Evolutionary conservation across 2,888 invertebrate genomes (phyloP).

Genomic region (Ditula angustiorana): DNA sequence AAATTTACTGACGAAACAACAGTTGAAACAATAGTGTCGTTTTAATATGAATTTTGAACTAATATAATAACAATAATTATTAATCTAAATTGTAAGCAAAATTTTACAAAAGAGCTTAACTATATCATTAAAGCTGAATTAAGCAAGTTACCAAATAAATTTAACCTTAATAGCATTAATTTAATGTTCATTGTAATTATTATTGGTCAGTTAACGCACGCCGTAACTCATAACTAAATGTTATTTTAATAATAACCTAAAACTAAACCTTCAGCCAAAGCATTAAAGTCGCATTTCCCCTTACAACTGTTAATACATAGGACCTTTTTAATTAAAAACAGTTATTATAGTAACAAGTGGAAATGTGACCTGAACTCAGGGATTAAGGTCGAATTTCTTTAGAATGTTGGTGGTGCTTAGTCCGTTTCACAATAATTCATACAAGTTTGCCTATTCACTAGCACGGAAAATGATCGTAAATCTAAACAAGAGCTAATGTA

Average conservation of each 20-base stretch:
- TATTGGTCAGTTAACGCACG: constrained; percentile 30
- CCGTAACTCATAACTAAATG: constrained; percentile 14
- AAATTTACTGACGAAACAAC: no score
- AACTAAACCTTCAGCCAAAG: neutral
- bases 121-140: neutral
- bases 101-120: no score
- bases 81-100: no score
- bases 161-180: constrained; percentile 22
- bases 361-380: neutral
- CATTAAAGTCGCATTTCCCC: neutral
- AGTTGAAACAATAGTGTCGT: no score
- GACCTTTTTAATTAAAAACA: neutral
- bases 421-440: constrained; percentile 22
- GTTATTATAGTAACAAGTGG: neutral
- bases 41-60: no score
- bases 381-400: neutral
- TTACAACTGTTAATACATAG: neutral
- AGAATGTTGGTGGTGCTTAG: neutral
- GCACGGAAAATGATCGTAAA: constrained; percentile 26
- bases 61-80: no score
- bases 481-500: constrained; percentile 30
- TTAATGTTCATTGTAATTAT: constrained; percentile 32
- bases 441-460: constrained; percentile 37
- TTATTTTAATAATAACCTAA: neutral
- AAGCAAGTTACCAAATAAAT: constrained; percentile 23